These are phyloP conservation scores for Sebastes schlegelii DNA, from an alignment of 2,113 vertebrate genomes.

Conservation along the genomic window DNA sequence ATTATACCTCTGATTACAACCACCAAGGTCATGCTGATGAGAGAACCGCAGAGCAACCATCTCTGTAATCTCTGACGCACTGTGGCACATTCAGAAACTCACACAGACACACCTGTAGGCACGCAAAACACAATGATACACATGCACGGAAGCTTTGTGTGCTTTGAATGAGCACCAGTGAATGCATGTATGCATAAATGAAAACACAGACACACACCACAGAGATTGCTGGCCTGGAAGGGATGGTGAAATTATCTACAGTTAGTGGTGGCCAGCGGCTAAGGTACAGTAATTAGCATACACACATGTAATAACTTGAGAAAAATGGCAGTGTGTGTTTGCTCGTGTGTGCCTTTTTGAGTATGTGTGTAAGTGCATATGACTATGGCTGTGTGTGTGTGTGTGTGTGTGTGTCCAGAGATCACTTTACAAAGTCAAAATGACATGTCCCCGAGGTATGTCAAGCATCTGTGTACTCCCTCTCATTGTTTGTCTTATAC, in stretches of 20 bases:
- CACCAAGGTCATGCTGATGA: slow-evolving; percentile 23
- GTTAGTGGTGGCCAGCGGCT: background rate
- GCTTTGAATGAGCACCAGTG: background rate
- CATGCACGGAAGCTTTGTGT: background rate
- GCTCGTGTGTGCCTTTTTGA: background rate
- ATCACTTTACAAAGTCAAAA: slow-evolving; percentile 19
- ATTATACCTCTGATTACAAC: slow-evolving; percentile 52
- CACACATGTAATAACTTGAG: background rate
- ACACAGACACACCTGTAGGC: background rate
- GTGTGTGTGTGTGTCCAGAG: background rate
- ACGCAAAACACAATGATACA: background rate
- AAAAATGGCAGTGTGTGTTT: background rate
- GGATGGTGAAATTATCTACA: slow-evolving; percentile 5
- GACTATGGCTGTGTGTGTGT: background rate
- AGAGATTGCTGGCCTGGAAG: background rate
- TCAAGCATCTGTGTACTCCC: background rate
- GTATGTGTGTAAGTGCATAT: background rate
- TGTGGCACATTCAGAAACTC: slow-evolving; percentile 26
- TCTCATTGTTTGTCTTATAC: background rate
- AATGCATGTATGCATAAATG: background rate
- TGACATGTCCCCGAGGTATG: slow-evolving; percentile 9
- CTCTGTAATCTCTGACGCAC: slow-evolving; percentile 26
- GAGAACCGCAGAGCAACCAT: slow-evolving; percentile 19
- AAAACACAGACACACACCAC: background rate
- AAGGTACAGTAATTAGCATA: slow-evolving; percentile 23